Evolutionary conservation across 1,140 invertebrate genomes (phyloP).

Genomic region (Bombus confusus): DNA sequence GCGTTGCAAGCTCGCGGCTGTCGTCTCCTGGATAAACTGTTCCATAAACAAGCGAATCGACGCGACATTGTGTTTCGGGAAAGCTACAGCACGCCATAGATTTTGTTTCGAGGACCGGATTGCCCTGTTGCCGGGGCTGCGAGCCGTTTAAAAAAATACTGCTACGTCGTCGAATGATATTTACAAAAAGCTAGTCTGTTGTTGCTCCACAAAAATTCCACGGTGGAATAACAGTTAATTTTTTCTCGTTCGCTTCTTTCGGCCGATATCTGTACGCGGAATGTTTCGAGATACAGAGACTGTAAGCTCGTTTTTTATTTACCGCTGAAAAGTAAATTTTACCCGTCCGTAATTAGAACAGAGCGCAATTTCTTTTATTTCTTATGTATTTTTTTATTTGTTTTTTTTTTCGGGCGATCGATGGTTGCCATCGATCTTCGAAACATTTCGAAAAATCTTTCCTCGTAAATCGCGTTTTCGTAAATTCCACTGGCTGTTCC

Average conservation of each 20-base stretch:
- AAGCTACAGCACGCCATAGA: not conserved
- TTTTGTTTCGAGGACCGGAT: not conserved
- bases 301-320: too few relatives aligned
- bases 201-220: not conserved
- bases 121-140: not conserved
- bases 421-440: not conserved
- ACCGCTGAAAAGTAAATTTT: too few relatives aligned
- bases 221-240: not conserved
- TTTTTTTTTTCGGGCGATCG: too few relatives aligned
- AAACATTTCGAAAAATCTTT: not conserved
- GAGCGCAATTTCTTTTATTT: too few relatives aligned
- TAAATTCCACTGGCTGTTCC: too few relatives aligned
- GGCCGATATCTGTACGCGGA: not conserved
- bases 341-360: too few relatives aligned
- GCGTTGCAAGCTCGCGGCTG: not conserved
- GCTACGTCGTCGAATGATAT: not conserved
- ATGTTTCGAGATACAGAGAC: too few relatives aligned
- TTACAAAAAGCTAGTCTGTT: not conserved
- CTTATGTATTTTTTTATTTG: too few relatives aligned
- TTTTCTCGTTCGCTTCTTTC: not conserved
- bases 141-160: constrained; percentile 1
- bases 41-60: constrained; percentile 26
- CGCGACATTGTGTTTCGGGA: not conserved
- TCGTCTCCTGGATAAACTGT: constrained; percentile 31
- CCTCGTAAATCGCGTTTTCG: not conserved